These are phyloP conservation scores for Psylliodes chrysocephalus DNA, from an alignment of 2,888 invertebrate species.

Conservation along the genomic window DNA sequence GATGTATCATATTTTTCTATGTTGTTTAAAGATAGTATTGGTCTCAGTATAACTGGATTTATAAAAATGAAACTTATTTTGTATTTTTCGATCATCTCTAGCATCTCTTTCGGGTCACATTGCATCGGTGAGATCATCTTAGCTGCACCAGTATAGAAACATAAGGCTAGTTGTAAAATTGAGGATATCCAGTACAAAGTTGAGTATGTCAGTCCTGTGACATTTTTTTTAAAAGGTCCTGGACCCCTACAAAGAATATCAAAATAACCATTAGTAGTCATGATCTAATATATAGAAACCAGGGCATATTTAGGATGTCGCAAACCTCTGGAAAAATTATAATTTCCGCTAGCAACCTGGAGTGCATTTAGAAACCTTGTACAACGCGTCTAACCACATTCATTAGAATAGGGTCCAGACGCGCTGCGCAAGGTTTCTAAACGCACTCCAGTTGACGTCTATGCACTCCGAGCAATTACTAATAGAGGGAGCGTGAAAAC, in stretches of 20 bases:
- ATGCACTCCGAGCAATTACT: too few species aligned
- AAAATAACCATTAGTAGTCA: too few species aligned
- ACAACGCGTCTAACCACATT: too few species aligned
- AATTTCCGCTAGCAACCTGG: too few species aligned
- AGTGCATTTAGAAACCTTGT: too few species aligned
- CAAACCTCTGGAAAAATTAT: too few species aligned
- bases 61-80: conserved; percentile 41
- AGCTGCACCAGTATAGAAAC: conserved; percentile 44
- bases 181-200: conserved; percentile 56
- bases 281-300: too few species aligned
- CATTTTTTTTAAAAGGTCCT: not conserved
- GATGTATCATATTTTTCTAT: conserved; percentile 40
- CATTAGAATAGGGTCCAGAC: too few species aligned
- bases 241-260: not conserved
- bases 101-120: conserved; percentile 45
- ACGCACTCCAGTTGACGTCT: too few species aligned
- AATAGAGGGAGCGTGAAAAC: too few species aligned
- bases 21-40: conserved; percentile 38
- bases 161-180: conserved; percentile 36
- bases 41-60: conserved; percentile 44
- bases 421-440: too few species aligned
- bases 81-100: conserved; percentile 47
- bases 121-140: conserved; percentile 43
- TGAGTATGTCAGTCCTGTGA: conserved; percentile 40
- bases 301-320: too few species aligned